Evolutionary conservation across 2,797 vertebrate species (phyloP), one percentile per base, ranked within the genome.

Genomic region (Aphelocoma californica): DNA sequence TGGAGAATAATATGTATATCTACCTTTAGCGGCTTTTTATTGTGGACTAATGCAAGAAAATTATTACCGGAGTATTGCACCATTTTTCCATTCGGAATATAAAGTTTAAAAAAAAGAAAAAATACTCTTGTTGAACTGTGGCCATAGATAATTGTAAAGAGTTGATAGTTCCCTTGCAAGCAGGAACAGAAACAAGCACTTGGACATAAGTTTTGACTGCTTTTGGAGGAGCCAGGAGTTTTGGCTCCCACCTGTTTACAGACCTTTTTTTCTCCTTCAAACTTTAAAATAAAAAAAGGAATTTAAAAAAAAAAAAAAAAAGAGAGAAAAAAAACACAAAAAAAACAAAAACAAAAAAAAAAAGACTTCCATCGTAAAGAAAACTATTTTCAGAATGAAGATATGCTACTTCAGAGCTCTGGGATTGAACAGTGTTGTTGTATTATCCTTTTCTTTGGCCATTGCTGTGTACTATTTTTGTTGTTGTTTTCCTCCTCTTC

Each of bases 11-110:
- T 98, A 98, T 98, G 98, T 98, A 98, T 98, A 98, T 98, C 98
- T 99, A 99, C 99, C 98, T 99, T 99, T 98, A 99, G 98, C 99
- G 97, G 98, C 99, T 99, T 98, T 97, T 99, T 98, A 98, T 99
- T 98, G 98, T 99, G 98, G 98, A 98, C 98, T 98, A 98, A 99
- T 98, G 98, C 98, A 97, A 94, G 97, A 97, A 97, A 96, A 97
- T 98, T 98, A 98, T 98, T 98, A 98, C 98, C 98, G 98, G 98
- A 99, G 98, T 98, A 98, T 99, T 99, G 98, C 98, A 99, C 99
- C 98, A 93, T 98, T 98, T 98, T 98, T 98, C 98, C 97, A 96
- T 95, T 96, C 65, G 98, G 98, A 97, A 96, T 96, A 98, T 97
- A 97, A 98, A 97, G 95, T 95, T 93, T 95, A 91, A 97, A 97